Evolutionary conservation across 2,888 invertebrate species (phyloP).

Genomic region (Tachina lurida): DNA sequence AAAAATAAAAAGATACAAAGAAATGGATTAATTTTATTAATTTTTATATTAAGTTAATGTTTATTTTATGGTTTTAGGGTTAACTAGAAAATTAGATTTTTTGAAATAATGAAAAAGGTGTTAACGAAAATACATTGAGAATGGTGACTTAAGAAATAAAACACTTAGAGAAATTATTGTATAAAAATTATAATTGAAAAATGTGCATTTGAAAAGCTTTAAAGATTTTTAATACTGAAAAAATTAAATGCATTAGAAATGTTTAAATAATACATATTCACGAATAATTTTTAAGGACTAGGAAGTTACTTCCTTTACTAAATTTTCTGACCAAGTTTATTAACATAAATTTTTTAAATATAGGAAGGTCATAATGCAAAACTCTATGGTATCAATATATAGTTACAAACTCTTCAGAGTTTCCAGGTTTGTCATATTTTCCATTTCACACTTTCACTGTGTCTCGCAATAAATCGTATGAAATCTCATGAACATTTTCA

Average conservation of each 20-base stretch:
- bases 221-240: neutral
- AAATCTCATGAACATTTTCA: too few species aligned
- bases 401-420: too few species aligned
- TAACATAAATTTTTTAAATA: too few species aligned
- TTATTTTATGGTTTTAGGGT: conserved; percentile 55
- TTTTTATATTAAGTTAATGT: conserved; percentile 15
- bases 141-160: conserved; percentile 32
- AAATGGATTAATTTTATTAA: conserved; percentile 58
- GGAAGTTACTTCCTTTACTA: too few species aligned
- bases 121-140: conserved; percentile 40
- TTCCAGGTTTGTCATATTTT: too few species aligned
- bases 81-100: conserved; percentile 6
- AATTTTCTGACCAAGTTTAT: too few species aligned
- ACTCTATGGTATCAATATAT: too few species aligned
- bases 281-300: too few species aligned
- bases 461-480: too few species aligned
- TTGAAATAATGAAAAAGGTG: conserved; percentile 39
- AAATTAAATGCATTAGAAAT: too few species aligned
- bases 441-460: too few species aligned
- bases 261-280: neutral
- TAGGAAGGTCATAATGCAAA: too few species aligned
- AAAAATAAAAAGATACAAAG: conserved; percentile 54
- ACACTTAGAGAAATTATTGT: conserved; percentile 5
- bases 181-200: neutral
- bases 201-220: conserved; percentile 27